Evolutionary conservation across 2,797 vertebrate species (phyloP), one percentile per base, ranked within the genome.

Genomic region (Pogonophryne albipinna): DNA sequence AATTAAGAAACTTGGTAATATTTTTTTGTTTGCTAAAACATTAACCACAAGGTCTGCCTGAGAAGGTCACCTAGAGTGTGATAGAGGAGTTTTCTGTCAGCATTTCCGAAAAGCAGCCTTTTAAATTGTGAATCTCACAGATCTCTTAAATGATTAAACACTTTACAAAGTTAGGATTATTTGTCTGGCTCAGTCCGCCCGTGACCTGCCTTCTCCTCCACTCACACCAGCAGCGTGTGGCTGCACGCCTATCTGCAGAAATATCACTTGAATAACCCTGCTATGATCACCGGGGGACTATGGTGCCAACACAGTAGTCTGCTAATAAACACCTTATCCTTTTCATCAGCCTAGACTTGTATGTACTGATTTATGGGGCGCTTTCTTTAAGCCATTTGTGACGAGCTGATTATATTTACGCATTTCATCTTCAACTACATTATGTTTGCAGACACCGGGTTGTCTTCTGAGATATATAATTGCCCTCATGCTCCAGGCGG

Each of bases 181-280:
- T 72, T 17, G 20, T 23, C 11, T 6, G 16, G 66, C n/a, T 53
- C 23, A 6, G 41, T 46, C 13, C 10, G 44, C 34, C 20, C 14
- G 9, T 45, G 62, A 69, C 59, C 68, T 42, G 70, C 46, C 2
- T 19, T 15, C 49, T 34, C 56, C 23, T 63, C 61, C 53, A 44
- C 44, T 42, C 60, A 56, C 74, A 72, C 34, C 84, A 62, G 63
- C 71, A 4, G 15, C 2, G 49, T 14, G 66, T 56, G 56, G 50
- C 38, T 63, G 62, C 49, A 34, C 46, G 55, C 58, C 68, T 23
- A 61, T 62, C 71, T 11, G 53, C 42, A 82, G 82, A 90, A 80
- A 87, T 80, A 82, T 80, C 74, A 78, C 70, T 84, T 85, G 78
- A 81, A 87, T 85, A 84, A 75, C 34, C 45, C 58, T 0, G n/a